Base-by-base conservation (phyloP, 2,888 invertebrate species). In the Acrocera orbiculus region DNA sequence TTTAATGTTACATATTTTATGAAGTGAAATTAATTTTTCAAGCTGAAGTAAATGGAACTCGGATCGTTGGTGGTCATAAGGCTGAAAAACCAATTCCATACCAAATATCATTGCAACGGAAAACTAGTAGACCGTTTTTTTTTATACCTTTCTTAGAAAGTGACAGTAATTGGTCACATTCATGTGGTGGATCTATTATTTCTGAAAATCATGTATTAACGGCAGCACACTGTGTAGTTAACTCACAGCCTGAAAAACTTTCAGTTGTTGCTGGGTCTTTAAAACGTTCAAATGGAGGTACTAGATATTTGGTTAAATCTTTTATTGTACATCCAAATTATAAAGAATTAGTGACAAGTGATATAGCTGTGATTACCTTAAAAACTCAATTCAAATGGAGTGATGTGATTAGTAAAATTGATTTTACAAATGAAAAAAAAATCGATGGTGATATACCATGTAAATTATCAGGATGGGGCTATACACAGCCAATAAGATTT, bases 331-430 rank as follows among this genome's bases (percentile, higher is more conserved):
- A 59, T 37, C 56, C 52, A 9, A 42, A 56, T 37, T 59, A 54
- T 30, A 34, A 50, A 30, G 52, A 54, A 20, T 33, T 58, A 23
- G 48, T 50, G 4, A 54, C 50, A 15, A 53, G 56, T 33, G 59
- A 59, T 32, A 55, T 59, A 33, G 58, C 58, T 9, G 46, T 59
- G 10, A 40, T 58, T 13, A 54, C 45, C 37, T 46, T 59, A 11
- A 48, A 50, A 31, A 49, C 49, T 2, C 46, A 54, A 4, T 51
- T 59, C 9, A 37, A 47, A 31, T 29, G 55, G 38, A 47, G 42
- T 8, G 39, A 46, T 16, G 51, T 46, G 1, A 56, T 68, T 0
- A 51, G 56, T 20, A 53, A 60, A 2, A 62, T 72, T 20, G 51
- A 52, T 37, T 52, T 54, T 6, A 47, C 46, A 19, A 47, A 52